Base-by-base conservation (phyloP, 2,888 invertebrate genomes). In the Netelia melanura region DNA sequence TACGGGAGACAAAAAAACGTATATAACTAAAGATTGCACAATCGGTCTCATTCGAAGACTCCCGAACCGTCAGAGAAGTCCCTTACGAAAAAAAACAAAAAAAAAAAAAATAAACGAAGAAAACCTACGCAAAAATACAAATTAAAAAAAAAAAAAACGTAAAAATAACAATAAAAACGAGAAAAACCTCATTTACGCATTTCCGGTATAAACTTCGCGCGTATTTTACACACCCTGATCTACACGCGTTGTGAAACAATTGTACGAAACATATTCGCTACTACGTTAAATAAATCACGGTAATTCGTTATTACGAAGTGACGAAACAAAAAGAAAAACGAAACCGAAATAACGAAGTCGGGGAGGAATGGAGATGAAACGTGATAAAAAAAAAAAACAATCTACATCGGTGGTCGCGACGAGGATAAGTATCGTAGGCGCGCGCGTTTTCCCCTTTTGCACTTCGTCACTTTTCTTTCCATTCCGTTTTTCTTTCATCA, bases 41-140 rank as follows among this genome's bases (percentile, higher is more conserved):
- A 90, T 90, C 89, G 90, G 90, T 91, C 90, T 90, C 89, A 87
- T 90, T 88, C 88, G 89, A 89, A 85, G 87, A 89, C 88, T 90
- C 86, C 84, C 83, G 54, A 83, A 48, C 79, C 84, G 65, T 84
- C 58, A 54, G 54, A 78, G 77, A 86, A 83, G 83, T 84, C 81
- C 9, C 52, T 54, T 67, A 30, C 21, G 68, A 23, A 48, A 74
- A 68, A 67, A 58, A 56, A 21, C 0, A 17, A 17, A 0, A 17
- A 17, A 17, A 17, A 17, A 56, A 77, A 25, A 17, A 17, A 56
- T 72, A 25, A 30, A 17, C n/a, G 17, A 17, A 30, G 5, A 11
- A 61, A 44, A 72, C 8, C 48, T 68, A 68, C 44, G 17, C n/a
- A 3, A 58, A 43, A 43, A 61, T 21, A 44, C 23, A 61, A 61